Evolutionary conservation across 2,888 invertebrate species (phyloP), one percentile per base, ranked within the genome.

Genomic region (Macrosoma leucophasiata): DNA sequence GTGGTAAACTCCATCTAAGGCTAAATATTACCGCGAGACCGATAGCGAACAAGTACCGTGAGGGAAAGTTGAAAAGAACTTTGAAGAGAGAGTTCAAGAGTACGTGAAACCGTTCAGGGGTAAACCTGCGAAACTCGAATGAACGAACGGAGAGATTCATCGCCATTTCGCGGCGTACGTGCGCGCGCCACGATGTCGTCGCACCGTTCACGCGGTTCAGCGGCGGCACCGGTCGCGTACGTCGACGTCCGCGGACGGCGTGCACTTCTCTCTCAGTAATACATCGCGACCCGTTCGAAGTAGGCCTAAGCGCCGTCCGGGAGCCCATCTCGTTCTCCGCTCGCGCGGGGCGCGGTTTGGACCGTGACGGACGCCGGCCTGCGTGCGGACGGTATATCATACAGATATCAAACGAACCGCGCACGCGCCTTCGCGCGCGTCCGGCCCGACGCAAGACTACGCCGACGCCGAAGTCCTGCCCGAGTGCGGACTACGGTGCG

Each of bases 41-140:
- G 87, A 89, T 88, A 88, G 88, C 84, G 76, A 82, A 79, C 76
- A 88, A 88, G 86, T 87, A 87, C 86, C 87, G 87, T 86, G 88
- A 89, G 86, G 87, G 87, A 89, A 89, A 89, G 88, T 77, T 88
- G 87, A 85, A 88, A 88, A 89, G 87, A 81, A 88, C 88, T 88
- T 86, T 87, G 87, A 87, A 88, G 84, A 88, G 69, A 77, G 75
- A 78, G 76, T 78, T 74, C 64, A 79, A 76, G 57, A 79, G 76
- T 68, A 71, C 73, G 78, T 84, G 79, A 64, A 64, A 84, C 77
- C 74, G 81, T 71, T 73, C 79, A 76, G 72, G 71, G 77, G 77
- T 75, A 81, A 82, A 72, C 77, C 86, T 77, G 87, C 87, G 78
- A 87, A 87, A 76, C 76, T 75, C 71, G 70, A 78, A 77, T 71